Percentiles rank a stretch among this genome's conserved stretches.
phyloP scores from a whole-genome alignment of 2,113 vertebrate species.

The Herpetotheres cachinnans region DNA sequence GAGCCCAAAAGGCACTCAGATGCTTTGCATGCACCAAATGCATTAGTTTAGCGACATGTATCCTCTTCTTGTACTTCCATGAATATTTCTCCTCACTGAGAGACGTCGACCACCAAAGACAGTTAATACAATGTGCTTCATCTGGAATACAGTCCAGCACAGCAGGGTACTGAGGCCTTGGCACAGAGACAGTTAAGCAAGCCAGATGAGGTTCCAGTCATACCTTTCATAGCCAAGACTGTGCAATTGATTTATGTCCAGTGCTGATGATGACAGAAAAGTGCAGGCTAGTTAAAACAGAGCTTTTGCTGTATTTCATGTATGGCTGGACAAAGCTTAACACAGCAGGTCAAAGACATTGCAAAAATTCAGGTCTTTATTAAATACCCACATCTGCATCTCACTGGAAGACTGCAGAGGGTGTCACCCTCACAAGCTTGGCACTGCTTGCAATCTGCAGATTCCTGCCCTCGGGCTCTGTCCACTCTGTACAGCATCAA shows the following conservation, averaged over 20 bases:
- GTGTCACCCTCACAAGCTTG: not conserved
- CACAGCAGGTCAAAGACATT: not conserved
- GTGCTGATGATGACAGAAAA: conserved; percentile 22
- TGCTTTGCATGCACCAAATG: not conserved
- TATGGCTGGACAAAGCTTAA: not conserved
- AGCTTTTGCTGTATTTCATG: not conserved
- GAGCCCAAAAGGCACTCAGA: not conserved
- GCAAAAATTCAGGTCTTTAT: not conserved
- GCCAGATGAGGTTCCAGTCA: conserved; percentile 30
- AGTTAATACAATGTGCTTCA: not conserved
- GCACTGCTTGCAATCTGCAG: not conserved
- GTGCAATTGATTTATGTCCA: not conserved
- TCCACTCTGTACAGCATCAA: not conserved
- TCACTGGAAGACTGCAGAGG: not conserved
- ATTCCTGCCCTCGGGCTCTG: not conserved
- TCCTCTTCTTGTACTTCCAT: not conserved
- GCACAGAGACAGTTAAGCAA: not conserved
- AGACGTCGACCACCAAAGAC: not conserved
- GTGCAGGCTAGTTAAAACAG: not conserved
- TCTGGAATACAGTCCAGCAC: not conserved
- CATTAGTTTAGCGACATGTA: not conserved
- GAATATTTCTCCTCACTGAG: not conserved
- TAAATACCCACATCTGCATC: not conserved
- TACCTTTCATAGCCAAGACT: not conserved
- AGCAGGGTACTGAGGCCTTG: not conserved